Evolutionary conservation across 2,113 vertebrate genomes (phyloP).

Genomic region (Deroptyus accipitrinus): DNA sequence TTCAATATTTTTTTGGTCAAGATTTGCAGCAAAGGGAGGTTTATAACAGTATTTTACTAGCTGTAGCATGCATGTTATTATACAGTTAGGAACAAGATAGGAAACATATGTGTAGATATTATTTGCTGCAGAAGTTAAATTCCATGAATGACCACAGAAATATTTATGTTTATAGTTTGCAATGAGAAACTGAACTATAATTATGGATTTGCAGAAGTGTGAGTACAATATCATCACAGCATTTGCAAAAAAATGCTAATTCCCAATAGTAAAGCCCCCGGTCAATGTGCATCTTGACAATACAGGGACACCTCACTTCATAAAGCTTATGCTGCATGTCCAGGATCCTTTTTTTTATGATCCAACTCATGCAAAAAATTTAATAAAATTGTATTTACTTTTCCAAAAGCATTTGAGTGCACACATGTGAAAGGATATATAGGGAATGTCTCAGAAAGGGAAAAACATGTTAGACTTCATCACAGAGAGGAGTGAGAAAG

Average conservation of each 20-base stretch:
- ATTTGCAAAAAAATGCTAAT: background rate
- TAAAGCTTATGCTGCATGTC: conserved; percentile 14
- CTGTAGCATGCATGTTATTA: conserved; percentile 39
- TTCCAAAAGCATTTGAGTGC: background rate
- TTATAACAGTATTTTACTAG: conserved; percentile 50
- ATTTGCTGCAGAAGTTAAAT: conserved; percentile 43
- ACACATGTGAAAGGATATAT: background rate
- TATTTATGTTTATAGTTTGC: conserved; percentile 10
- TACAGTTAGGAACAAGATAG: conserved; percentile 3
- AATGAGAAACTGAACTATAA: conserved; percentile 58
- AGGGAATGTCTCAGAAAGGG: background rate
- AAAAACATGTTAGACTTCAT: background rate
- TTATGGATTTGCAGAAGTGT: conserved; percentile 17
- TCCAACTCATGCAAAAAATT: conserved; percentile 24
- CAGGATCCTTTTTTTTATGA: conserved; percentile 14
- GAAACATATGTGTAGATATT: conserved; percentile 42
- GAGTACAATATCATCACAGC: background rate
- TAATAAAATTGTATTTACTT: conserved; percentile 51
- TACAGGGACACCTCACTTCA: conserved; percentile 33
- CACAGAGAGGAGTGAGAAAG: background rate
- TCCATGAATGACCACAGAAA: conserved; percentile 50
- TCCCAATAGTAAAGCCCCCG: background rate
- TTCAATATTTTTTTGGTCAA: background rate
- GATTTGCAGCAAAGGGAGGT: conserved; percentile 26
- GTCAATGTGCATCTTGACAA: background rate